These are phyloP conservation scores for Ochropleura leucogaster DNA, from an alignment of 2,888 invertebrate species.

Conservation along the genomic window DNA sequence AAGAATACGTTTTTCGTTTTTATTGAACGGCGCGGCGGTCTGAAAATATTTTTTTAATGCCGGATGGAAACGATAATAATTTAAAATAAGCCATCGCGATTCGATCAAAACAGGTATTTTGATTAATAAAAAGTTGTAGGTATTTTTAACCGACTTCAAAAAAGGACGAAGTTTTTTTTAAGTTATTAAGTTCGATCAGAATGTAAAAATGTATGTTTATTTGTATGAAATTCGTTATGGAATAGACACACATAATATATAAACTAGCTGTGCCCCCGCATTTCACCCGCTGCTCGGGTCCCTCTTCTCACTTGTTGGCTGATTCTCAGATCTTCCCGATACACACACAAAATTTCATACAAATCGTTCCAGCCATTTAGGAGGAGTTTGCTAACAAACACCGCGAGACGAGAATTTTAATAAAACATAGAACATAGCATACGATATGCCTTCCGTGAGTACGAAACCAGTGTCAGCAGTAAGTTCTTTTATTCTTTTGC, in stretches of 20 bases:
- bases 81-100: neutral
- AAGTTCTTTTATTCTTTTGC: neutral
- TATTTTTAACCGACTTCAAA: neutral
- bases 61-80: constrained; percentile 6
- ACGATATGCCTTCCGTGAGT: neutral
- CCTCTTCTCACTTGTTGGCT: too few relatives aligned
- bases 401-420: too few relatives aligned
- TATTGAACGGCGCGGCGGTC: constrained; percentile 4
- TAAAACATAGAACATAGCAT: neutral
- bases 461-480: neutral
- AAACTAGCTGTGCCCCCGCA: too few relatives aligned
- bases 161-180: neutral
- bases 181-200: neutral
- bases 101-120: neutral
- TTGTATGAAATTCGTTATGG: neutral
- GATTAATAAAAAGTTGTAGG: neutral
- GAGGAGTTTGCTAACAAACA: too few relatives aligned
- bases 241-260: too few relatives aligned
- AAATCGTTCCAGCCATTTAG: too few relatives aligned
- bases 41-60: neutral
- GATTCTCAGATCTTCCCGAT: too few relatives aligned
- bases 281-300: too few relatives aligned
- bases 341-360: too few relatives aligned
- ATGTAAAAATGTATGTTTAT: neutral
- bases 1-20: neutral